Evolutionary conservation across 2,888 invertebrate genomes (phyloP), one percentile per base, ranked within the genome.

Genomic region (Notodonta dromedarius): DNA sequence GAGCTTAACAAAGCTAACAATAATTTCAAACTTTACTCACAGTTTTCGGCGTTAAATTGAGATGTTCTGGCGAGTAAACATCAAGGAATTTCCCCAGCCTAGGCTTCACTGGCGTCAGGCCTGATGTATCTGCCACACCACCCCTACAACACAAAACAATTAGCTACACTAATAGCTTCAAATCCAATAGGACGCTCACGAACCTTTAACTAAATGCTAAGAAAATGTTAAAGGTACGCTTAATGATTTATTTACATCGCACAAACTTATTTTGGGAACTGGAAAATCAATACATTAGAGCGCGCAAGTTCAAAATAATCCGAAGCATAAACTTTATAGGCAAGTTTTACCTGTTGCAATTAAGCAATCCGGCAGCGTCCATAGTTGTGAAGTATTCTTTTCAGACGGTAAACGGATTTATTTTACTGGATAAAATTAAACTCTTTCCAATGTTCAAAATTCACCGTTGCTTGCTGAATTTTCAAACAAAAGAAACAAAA

Each of bases 211-310:
- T 63, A 44, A 79, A 79, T 75, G 76, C 69, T 75, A 82, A 72
- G 70, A 76, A 84, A 83, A 83, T 76, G 79, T 72, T 82, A 82
- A 83, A 84, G 78, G 82, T 79, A 70, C 77, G 73, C 83, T 84
- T 86, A 83, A 88, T 90, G 89, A 91, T 93, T 94, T 94, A 94
- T 94, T 94, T 94, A 94, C 93, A 93, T 91, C 87, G 79, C 83
- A 77, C 83, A 79, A 85, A 84, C 84, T 88, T 92, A 92, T 91
- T 92, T 91, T 91, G 80, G 80, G 88, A 87, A 24, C 1, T 78
- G 77, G 82, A 93, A 93, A 94, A 94, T 94, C 94, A 90, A 94
- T 94, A 94, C 83, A 78, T 78, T 87, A 77, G 55, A 90, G 91
- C 93, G 93, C 91, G 93, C 83, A 91, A 90, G 89, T 93, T 92